Evolutionary conservation across 2,888 invertebrate genomes (phyloP).

Genomic region (Drosophila acutilabella): DNA sequence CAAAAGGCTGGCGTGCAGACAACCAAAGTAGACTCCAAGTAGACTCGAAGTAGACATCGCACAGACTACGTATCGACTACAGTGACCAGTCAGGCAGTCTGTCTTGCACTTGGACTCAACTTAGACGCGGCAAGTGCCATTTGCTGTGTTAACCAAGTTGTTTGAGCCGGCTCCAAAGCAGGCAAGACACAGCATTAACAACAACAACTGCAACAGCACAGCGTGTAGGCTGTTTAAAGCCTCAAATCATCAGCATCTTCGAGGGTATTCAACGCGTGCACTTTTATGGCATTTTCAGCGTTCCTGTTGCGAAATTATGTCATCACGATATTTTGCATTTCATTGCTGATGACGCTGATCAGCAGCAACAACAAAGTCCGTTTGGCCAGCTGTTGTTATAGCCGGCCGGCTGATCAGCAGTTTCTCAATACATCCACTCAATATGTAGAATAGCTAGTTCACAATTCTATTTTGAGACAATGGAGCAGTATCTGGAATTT

Average conservation of each 20-base stretch:
- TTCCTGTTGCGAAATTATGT: conserved; percentile 63
- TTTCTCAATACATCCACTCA: conserved; percentile 11
- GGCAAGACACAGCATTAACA: conserved; percentile 34
- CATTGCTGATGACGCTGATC: conserved; percentile 37
- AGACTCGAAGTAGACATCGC: conserved; percentile 22
- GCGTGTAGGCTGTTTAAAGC: conserved; percentile 47
- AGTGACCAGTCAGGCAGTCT: conserved; percentile 26
- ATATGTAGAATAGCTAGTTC: conserved; percentile 19
- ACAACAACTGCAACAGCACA: conserved; percentile 26
- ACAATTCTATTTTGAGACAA: conserved; percentile 13
- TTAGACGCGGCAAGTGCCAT: conserved; percentile 64
- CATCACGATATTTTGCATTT: conserved; percentile 64
- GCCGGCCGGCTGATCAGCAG: conserved; percentile 45
- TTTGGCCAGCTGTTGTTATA: conserved; percentile 19
- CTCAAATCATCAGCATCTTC: conserved; percentile 13
- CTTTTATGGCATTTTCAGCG: conserved; percentile 65
- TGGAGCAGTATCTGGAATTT: conserved; percentile 12
- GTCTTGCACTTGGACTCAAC: conserved; percentile 10
- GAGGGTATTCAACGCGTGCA: conserved; percentile 51
- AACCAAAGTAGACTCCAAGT: conserved; percentile 11
- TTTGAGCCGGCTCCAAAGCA: conserved; percentile 57
- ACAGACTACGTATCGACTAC: conserved; percentile 30
- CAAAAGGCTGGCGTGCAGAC: conserved; percentile 37
- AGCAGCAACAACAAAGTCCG: conserved; percentile 1
- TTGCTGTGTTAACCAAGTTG: conserved; percentile 58